Percentiles rank a stretch among this genome's conserved stretches.
These are phyloP conservation scores for Morpho achilles DNA, from an alignment of 2,888 invertebrate genomes.

Conservation along the genomic window DNA sequence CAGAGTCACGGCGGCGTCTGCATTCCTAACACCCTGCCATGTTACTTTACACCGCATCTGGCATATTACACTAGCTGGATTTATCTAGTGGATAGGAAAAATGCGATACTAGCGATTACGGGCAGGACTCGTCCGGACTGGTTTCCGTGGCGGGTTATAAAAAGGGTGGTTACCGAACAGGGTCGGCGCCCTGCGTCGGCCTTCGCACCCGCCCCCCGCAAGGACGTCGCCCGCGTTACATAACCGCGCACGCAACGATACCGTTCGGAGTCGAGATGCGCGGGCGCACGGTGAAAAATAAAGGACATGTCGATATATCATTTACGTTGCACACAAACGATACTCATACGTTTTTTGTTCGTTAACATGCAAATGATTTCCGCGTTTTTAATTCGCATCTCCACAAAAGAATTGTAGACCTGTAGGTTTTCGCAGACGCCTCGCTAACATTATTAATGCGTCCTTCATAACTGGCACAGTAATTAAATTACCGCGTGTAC, in stretches of 20 bases:
- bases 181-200: conserved; percentile 67
- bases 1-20: conserved; percentile 17
- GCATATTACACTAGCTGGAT: conserved; percentile 16
- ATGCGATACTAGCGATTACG: conserved; percentile 15
- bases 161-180: conserved; percentile 36
- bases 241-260: conserved; percentile 69
- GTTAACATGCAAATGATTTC: conserved; percentile 11
- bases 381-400: conserved; percentile 16
- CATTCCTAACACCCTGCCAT: conserved; percentile 18
- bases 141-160: conserved; percentile 30
- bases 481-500: conserved; percentile 8
- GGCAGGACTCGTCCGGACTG: conserved; percentile 21
- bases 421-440: conserved; percentile 8
- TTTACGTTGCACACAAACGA: conserved; percentile 4
- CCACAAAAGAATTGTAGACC: conserved; percentile 2
- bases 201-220: conserved; percentile 55
- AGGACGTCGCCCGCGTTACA: conserved; percentile 72
- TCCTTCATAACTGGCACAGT: conserved; percentile 12
- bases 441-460: conserved; percentile 6
- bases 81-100: conserved; percentile 10
- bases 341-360: conserved; percentile 6
- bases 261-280: conserved; percentile 51
- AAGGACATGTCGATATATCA: conserved; percentile 14
- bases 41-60: conserved; percentile 20
- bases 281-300: conserved; percentile 14